Base-by-base conservation (phyloP, 2,888 invertebrate genomes). In the Cheilosia soror region DNA sequence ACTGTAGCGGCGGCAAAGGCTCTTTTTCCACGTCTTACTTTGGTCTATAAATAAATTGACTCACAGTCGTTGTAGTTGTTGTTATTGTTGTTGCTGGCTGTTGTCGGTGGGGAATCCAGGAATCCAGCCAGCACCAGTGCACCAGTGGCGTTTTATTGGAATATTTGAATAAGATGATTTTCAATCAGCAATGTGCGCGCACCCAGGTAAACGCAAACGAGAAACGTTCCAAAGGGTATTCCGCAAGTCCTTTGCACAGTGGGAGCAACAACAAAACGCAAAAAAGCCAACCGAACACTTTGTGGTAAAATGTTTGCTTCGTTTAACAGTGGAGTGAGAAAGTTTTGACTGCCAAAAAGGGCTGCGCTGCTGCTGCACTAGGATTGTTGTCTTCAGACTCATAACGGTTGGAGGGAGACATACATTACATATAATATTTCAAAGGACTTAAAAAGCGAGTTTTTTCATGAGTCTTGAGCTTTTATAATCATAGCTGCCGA, bases 111-210 rank as follows among this genome's bases (percentile, higher is more conserved):
- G 53, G 47, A 42, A 37, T 5, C 58, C 37, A 62, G 73, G 44
- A 6, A 60, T 27, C 33, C 44, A 71, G 49, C 5, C 60, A 27
- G 42, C 68, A 68, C 58, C 84, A 76, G 84, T 80, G 84, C 80
- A 85, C 80, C 84, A 85, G 66, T 66, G 84, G 69, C 71, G 71
- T 85, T 85, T 85, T 85, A 85, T 85, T 85, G 81, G 81, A 85
- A 85, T 85, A 85, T 85, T 85, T 85, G 84, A 81, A 85, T 80
- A 85, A 76, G 84, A 85, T 85, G 84, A 81, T 81, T 85, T 85
- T 85, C 84, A 85, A 85, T 85, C 84, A 85, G 80, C 71, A 80
- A 85, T 85, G 71, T 80, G 84, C 76, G 83, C 79, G 76, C 84
- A 66, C 71, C 80, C 69, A 81, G 84, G 84, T 85, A 80, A 84